Base-by-base conservation (phyloP, 1,140 invertebrate genomes). In the honey bee (Apis mellifera) region DNA sequence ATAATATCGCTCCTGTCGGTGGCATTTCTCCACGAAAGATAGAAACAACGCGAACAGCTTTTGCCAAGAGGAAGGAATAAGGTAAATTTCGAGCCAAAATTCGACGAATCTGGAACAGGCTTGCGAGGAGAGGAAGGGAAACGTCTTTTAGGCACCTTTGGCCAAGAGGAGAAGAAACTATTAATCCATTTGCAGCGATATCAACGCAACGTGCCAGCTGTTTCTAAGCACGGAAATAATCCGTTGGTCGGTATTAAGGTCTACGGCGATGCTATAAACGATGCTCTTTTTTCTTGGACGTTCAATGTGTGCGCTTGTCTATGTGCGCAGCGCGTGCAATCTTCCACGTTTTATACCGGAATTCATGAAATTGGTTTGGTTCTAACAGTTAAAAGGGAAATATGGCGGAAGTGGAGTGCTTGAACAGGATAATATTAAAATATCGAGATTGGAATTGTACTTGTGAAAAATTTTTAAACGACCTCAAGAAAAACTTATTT, bases 171-270 rank as follows among this genome's bases (percentile, higher is more conserved):
- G 32, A 84, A 81, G 73, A 78, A 84, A 84, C 72, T 81, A 78
- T 87, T 86, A 86, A 87, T 87, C 84, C 81, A 52, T 74, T 87
- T 70, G 62, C 76, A 32, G 65, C 50, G 26, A 42, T 86, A 87
- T 87, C 82, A 86, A 32, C 77, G 48, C 62, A 13, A 42, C 32
- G 77, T 74, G 3, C 77, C 85, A 65, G 77, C 77, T 87, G 85
- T 60, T 87, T 65, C 73, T 75, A 84, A 86, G 85, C 70, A 70
- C 81, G 32, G 64, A 84, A 87, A 73, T 87, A 87, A 87, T 87
- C 78, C 85, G 32, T 42, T 42, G 50, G 9, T 55, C 19, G 66
- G 69, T 74, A 84, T 87, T 87, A 86, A 26, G 48, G 72, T 81
- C 50, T 23, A 19, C 26, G 54, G 60, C 69, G 42, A 73, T 48